A percentile compares a stretch with the other conserved stretches of the same genome.
phyloP scores from a whole-genome alignment of 2,888 invertebrate species.

The Scaeva pyrastri region DNA sequence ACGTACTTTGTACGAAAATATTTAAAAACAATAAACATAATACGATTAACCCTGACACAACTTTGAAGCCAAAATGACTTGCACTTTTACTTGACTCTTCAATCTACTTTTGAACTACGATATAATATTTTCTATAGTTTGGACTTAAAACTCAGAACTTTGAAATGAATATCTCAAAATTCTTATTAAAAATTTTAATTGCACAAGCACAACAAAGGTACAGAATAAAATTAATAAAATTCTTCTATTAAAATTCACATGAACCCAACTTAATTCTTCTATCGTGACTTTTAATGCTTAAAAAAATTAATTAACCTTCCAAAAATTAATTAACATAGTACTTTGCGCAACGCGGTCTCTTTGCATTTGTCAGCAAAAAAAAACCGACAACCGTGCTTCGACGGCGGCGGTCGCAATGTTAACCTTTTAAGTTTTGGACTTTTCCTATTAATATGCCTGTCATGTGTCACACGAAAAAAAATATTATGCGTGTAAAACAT shows the following conservation, averaged over 20 bases:
- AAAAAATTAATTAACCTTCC: slow-evolving; percentile 9
- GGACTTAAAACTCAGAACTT: background rate
- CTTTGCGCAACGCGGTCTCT: slow-evolving; percentile 3
- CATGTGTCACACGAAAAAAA: slow-evolving; percentile 27
- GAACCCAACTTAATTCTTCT: background rate
- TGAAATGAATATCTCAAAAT: background rate
- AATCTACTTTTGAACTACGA: no score
- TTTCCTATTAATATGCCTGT: slow-evolving; percentile 19
- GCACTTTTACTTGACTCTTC: no score
- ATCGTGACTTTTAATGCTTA: background rate
- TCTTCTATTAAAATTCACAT: background rate
- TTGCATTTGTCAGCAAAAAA: background rate
- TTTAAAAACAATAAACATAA: no score
- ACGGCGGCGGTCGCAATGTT: background rate
- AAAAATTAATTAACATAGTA: background rate
- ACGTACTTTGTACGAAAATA: no score
- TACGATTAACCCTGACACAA: no score
- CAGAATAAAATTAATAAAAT: background rate
- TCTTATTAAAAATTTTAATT: background rate
- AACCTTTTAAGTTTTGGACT: slow-evolving; percentile 27
- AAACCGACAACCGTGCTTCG: background rate
- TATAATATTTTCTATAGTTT: no score
- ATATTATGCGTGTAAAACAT: slow-evolving; percentile 49
- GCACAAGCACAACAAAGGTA: background rate
- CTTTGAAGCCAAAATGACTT: no score